These are phyloP conservation scores for Alexandromys fortis DNA, from an alignment of 2,113 vertebrate species.

Conservation along the genomic window DNA sequence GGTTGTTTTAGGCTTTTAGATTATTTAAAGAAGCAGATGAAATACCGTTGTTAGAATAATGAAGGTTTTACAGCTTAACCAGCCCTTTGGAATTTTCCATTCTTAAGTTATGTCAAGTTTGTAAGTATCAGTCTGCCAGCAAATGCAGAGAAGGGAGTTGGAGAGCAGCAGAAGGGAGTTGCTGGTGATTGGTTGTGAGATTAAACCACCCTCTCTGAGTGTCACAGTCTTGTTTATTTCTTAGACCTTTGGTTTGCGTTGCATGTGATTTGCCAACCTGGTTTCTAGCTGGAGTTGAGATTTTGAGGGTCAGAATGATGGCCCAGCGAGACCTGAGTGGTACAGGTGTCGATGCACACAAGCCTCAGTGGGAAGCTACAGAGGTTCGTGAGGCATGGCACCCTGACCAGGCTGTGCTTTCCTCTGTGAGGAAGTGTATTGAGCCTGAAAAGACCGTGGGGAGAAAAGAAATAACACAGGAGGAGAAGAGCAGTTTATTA, in stretches of 20 bases:
- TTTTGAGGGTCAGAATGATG: neutral
- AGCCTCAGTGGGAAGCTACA: neutral
- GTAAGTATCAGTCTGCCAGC: constrained; percentile 51
- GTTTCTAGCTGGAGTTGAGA: constrained; percentile 38
- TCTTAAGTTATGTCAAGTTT: constrained; percentile 50
- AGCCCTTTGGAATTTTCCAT: constrained; percentile 38
- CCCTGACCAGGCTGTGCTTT: neutral
- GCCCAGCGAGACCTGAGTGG: neutral
- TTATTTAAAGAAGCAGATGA: constrained; percentile 67
- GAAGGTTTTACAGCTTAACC: constrained; percentile 59
- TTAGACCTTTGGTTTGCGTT: neutral
- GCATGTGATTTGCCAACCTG: neutral
- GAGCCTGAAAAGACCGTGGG: neutral
- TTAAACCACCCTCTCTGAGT: neutral
- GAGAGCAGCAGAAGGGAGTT: neutral
- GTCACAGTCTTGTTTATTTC: constrained; percentile 18
- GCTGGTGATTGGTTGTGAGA: neutral
- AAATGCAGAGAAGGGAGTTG: neutral
- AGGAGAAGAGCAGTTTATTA: neutral
- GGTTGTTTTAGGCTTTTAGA: constrained; percentile 29
- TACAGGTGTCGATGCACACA: too few relatives aligned
- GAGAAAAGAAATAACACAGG: neutral
- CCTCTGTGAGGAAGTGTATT: neutral
- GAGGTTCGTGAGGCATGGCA: neutral
- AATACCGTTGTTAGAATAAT: constrained; percentile 32